Base-by-base conservation (phyloP, 2,888 invertebrate species). In the Philhelius pedissequus region DNA sequence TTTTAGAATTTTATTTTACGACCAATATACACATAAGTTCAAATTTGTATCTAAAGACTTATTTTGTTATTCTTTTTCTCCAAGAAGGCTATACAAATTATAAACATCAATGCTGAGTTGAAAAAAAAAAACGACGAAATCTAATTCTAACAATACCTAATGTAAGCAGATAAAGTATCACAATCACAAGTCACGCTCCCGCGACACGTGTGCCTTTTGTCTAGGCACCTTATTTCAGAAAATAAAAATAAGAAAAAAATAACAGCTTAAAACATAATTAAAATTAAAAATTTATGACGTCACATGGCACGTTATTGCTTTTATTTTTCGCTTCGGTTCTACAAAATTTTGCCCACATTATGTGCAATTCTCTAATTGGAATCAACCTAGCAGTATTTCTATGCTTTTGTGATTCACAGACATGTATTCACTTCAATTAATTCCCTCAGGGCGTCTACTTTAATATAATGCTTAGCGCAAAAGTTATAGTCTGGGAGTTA, bases 231-330 rank as follows among this genome's bases (percentile, higher is more conserved):
- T 20, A 43, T 70, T 48, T 30, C 15, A 50, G 18, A 18, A 40
- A 8, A 40, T 1, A 25, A 40, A 38, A 9, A 22, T 4, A 15
- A 25, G n/a, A 58, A 25, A 3, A 40, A 11, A 11, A 50, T 64
- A 70, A n/a, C 64, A 58, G 35, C 62, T 70, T 27, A 58, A 70
- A 52, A 66, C 35, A 30, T 82, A 66, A 77, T 77, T 71, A 54
- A 82, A 73, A 82, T 82, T 82, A 82, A 68, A 71, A 82, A 82
- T 82, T 60, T 62, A 77, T 38, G 73, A 68, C 81, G 35, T 66
- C 52, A 25, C 43, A 32, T 58, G 76, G 43, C 66, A 66, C 52
- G 52, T 56, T 20, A 38, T 43, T 20, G 32, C 48, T 56, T 56
- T 58, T 48, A 22, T 48, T 64, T 56, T 50, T 30, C 9, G 64